phyloP scores from a whole-genome alignment of 2,113 vertebrate genomes.

The Rhynchopsitta pachyrhyncha region DNA sequence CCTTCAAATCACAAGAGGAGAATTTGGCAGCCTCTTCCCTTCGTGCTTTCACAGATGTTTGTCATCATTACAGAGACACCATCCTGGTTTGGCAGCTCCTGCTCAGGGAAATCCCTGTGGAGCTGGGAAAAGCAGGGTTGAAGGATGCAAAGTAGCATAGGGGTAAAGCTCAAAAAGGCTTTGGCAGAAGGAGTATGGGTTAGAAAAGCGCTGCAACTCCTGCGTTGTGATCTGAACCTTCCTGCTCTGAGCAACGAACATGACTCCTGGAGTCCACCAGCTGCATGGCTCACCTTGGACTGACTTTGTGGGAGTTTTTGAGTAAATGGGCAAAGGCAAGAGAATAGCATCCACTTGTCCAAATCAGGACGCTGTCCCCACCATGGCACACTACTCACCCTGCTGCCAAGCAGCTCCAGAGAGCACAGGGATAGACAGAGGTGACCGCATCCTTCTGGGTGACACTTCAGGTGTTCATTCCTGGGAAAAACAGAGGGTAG shows the following conservation, averaged over 20 bases:
- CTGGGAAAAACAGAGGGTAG: not conserved
- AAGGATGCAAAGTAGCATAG: not conserved
- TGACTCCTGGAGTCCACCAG: not conserved
- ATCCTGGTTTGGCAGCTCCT: not conserved
- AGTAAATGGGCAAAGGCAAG: not conserved
- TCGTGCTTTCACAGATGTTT: not conserved
- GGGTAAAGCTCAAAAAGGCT: not conserved
- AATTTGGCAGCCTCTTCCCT: not conserved
- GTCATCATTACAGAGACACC: not conserved
- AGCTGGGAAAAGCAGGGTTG: not conserved
- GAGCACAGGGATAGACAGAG: not conserved
- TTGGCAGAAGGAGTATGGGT: not conserved
- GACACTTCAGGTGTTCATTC: not conserved
- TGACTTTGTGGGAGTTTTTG: not conserved
- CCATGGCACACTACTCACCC: not conserved
- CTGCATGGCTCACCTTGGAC: not conserved
- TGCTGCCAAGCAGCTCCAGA: not conserved
- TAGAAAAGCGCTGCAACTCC: not conserved
- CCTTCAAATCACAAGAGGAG: not conserved
- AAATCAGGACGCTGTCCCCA: not conserved
- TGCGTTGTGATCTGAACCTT: not conserved
- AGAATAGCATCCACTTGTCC: not conserved
- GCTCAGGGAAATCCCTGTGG: not conserved
- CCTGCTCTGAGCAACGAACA: not conserved
- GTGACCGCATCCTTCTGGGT: not conserved